Evolutionary conservation across 2,888 invertebrate genomes (phyloP), one percentile per base, ranked within the genome.

Genomic region (Chromoteleia sp.): DNA sequence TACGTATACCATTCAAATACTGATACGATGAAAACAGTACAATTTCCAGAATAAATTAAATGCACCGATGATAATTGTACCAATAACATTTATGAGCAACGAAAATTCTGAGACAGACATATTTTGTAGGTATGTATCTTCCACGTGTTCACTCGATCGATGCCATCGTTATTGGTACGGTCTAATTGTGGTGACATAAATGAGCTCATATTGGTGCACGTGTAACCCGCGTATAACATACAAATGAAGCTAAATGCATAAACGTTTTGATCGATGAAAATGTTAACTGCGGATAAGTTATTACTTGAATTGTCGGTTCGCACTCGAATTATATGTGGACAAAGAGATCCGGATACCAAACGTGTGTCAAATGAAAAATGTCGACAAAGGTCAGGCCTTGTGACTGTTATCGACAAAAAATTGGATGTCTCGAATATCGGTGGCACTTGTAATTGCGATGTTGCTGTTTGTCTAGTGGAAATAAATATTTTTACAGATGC

Each of bases 181-280:
- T 77, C 54, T 63, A 77, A 77, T 70, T 70, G 77, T 39, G 70
- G 63, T 63, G 68, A 56, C 70, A 70, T 14, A 70, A 70, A 77
- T 70, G 63, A 70, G 70, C 56, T 77, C 70, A 77, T 63, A 61
- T 45, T 52, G 58, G 75, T 10, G 65, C 29, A 59, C 52, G 67
- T 50, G 63, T 45, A 25, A 43, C n/a, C n/a, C 61, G 39, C 56
- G 61, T 30, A 19, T n/a, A 25, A 48, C 68, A 61, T 39, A 76
- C 61, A 70, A 70, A 70, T 70, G 45, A 33, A 65, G 29, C 54
- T 15, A 50, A 50, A 76, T 43, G 68, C 36, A 52, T 45, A 61
- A 70, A 76, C 41, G 61, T 45, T 70, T 61, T 68, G 45, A 76
- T 70, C 68, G 68, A 76, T 76, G 50, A 33, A 39, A 76, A 41